phyloP scores from a whole-genome alignment of 2,888 invertebrate genomes.

The Nephrotoma flavescens region DNA sequence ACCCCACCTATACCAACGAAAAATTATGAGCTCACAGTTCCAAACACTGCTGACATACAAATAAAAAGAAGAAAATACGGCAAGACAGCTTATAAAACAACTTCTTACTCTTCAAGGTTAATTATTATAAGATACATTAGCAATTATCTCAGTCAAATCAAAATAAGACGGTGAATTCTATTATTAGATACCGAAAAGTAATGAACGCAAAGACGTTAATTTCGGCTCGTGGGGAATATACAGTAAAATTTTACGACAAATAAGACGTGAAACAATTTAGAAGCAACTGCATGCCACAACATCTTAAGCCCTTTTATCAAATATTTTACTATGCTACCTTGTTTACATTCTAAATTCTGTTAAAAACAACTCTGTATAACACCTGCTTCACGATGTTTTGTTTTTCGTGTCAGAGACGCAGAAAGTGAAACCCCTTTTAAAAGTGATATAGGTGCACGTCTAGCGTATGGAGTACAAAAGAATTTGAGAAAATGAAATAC shows the following conservation, averaged over 20 bases:
- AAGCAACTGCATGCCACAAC: background rate
- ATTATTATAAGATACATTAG: background rate
- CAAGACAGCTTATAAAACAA: background rate
- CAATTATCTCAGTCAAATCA: background rate
- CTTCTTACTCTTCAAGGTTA: background rate
- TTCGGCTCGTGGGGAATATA: background rate
- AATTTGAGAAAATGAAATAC: background rate
- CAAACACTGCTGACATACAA: background rate
- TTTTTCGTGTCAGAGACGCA: background rate
- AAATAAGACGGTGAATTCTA: background rate
- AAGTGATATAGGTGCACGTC: background rate
- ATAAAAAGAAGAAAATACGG: background rate
- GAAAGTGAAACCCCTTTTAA: background rate
- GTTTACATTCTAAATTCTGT: background rate
- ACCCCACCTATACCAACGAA: too few species aligned
- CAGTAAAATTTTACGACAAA: background rate
- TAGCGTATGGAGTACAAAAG: background rate
- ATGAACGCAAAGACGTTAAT: background rate
- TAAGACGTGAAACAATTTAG: background rate
- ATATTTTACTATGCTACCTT: background rate
- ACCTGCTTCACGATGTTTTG: background rate
- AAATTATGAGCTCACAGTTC: background rate
- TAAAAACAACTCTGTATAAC: background rate
- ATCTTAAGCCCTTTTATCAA: background rate
- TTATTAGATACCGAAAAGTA: background rate